Percentiles rank a stretch among this genome's conserved stretches.
Conservation (phyloP, 2,888 invertebrate species). For the Amaurobius ferox region DNA sequence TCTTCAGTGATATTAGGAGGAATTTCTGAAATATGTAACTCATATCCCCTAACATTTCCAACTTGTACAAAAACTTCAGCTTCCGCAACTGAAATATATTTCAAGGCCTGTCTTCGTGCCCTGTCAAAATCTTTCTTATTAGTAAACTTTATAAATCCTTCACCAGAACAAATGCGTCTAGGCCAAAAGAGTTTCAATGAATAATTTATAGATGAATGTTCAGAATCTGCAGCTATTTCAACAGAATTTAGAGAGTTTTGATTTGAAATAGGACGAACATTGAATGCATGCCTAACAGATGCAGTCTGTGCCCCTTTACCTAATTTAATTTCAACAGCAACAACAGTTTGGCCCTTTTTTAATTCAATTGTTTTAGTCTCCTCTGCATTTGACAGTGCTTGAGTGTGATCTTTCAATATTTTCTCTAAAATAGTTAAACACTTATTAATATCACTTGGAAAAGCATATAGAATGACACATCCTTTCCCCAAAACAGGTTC, state of each 20-base stretch:
- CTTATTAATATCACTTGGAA: slow-evolving; percentile 4
- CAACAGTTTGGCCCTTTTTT: slow-evolving; percentile 20
- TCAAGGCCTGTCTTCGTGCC: slow-evolving; percentile 30
- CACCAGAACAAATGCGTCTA: slow-evolving; percentile 36
- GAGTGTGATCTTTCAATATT: slow-evolving; percentile 29
- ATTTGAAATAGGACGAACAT: too few relatives aligned
- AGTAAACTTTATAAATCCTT: slow-evolving; percentile 16
- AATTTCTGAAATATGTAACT: slow-evolving; percentile 31
- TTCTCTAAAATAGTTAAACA: slow-evolving; percentile 21
- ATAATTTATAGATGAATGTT: slow-evolving; percentile 13
- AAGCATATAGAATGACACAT: slow-evolving; percentile 38
- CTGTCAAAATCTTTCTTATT: not conserved
- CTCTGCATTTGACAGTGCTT: slow-evolving; percentile 36
- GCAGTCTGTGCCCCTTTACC: slow-evolving; percentile 39
- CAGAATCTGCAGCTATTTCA: not conserved
- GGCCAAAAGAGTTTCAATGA: slow-evolving; percentile 41
- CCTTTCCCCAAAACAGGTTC: slow-evolving; percentile 56
- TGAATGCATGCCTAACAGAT: not conserved
- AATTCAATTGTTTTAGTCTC: slow-evolving; percentile 30
- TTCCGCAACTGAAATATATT: not conserved
- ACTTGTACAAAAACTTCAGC: slow-evolving; percentile 29
- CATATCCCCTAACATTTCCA: slow-evolving; percentile 4
- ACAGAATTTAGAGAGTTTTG: not conserved
- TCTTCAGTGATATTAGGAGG: slow-evolving; percentile 21
- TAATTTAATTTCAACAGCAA: slow-evolving; percentile 40